Evolutionary conservation across 1,140 invertebrate species (phyloP).

Genomic region (Gryllus bimaculatus): DNA sequence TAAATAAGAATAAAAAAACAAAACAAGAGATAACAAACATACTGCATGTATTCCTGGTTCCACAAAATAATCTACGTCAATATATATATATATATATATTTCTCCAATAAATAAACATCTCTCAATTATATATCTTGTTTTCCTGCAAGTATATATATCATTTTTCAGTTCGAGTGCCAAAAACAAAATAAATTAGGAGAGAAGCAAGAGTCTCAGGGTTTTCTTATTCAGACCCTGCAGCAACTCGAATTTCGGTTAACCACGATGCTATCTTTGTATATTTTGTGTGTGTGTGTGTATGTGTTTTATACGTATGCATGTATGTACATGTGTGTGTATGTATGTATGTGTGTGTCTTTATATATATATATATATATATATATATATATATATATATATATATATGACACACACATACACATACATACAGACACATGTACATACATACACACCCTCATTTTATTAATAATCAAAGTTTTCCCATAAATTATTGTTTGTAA

Average conservation of each 20-base stretch:
- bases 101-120: neutral
- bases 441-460: neutral
- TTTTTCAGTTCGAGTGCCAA: neutral
- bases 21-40: neutral
- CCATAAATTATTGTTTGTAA: neutral
- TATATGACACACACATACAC: too few species aligned
- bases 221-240: neutral
- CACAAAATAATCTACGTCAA: neutral
- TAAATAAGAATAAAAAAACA: neutral
- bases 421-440: too few species aligned
- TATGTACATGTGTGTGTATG: too few species aligned
- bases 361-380: neutral
- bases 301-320: neutral
- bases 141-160: neutral
- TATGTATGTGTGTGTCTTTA: neutral
- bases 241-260: neutral
- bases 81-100: constrained; percentile 6
- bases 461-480: neutral
- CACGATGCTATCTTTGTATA: neutral
- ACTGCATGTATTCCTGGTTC: neutral
- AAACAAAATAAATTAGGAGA: neutral
- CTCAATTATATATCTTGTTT: neutral
- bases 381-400: neutral
- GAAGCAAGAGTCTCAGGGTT: neutral
- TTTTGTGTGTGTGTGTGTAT: neutral